Base-by-base conservation (phyloP, 1,140 invertebrate species). In the Polyergus mexicanus region DNA sequence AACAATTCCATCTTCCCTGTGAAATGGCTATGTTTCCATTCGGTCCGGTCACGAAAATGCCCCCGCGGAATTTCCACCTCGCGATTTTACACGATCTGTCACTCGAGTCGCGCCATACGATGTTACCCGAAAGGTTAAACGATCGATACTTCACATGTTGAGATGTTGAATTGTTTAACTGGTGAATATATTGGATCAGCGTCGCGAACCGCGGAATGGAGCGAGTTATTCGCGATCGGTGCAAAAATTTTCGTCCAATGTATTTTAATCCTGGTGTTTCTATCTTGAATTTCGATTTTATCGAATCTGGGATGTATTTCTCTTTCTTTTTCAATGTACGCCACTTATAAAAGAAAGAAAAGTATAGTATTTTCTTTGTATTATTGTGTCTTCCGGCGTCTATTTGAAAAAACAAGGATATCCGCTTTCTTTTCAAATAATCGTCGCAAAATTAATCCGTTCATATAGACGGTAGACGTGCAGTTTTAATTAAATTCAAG, bases 161-260 rank as follows among this genome's bases (percentile, higher is more conserved):
- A 54, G n/a, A 8, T 7, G 8, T 68, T 11, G 76, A 68, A 78
- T 77, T 77, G 38, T 77, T 80, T 68, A 80, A 68, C 63, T n/a
- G 44, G n/a, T 28, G 32, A 68, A 56, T 19, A 3, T 51, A 51
- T 68, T 13, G 44, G 28, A 51, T 51, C 47, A 66, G 32, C 13
- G 6, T 22, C 22, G n/a, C 19, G 47, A 56, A 28, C 19, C 51
- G 28, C 32, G 4, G 13, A 47, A 47, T 25, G 22, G 3, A 56
- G 11, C n/a, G 13, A 13, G 13, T 68, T 16, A 22, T 56, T 80
- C 25, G n/a, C 19, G 10, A 63, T 76, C 11, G 3, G 10, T 16
- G 3, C 0, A n/a, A 10, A 44, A 77, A 65, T 65, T 77, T 65
- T 65, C 11, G 19, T 65, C 7, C 4, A 25, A 25, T 0, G 10